A percentile compares a stretch with the other conserved stretches of the same genome.
These are phyloP conservation scores for Monoplex corrugatus DNA, from an alignment of 2,888 invertebrate genomes.

Conservation along the genomic window DNA sequence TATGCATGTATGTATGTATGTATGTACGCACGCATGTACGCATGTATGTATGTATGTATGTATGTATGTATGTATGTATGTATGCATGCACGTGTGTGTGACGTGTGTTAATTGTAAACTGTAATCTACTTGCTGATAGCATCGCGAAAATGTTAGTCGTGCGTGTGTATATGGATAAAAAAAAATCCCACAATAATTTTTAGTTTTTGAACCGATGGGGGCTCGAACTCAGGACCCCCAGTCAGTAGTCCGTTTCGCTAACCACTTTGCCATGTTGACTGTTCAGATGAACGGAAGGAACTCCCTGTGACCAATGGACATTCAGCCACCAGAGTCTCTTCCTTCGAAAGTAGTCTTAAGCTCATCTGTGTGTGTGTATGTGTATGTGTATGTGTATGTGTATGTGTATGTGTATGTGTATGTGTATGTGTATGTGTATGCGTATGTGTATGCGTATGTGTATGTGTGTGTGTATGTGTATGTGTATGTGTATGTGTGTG, in stretches of 20 bases:
- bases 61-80: conserved; percentile 23
- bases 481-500: background rate
- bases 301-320: no score
- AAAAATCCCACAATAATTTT: no score
- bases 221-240: no score
- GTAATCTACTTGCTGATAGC: background rate
- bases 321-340: no score
- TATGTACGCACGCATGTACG: background rate
- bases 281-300: no score
- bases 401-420: background rate
- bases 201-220: no score
- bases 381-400: conserved; percentile 26
- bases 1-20: no score
- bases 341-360: no score
- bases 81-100: background rate
- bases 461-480: background rate
- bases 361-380: conserved; percentile 5
- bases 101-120: background rate
- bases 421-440: background rate
- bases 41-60: background rate
- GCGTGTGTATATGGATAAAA: background rate
- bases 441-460: conserved; percentile 4
- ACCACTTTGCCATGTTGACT: no score
- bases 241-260: no score
- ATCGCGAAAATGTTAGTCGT: background rate